phyloP scores from a whole-genome alignment of 2,797 vertebrate species.

The Chromobotia macracanthus region DNA sequence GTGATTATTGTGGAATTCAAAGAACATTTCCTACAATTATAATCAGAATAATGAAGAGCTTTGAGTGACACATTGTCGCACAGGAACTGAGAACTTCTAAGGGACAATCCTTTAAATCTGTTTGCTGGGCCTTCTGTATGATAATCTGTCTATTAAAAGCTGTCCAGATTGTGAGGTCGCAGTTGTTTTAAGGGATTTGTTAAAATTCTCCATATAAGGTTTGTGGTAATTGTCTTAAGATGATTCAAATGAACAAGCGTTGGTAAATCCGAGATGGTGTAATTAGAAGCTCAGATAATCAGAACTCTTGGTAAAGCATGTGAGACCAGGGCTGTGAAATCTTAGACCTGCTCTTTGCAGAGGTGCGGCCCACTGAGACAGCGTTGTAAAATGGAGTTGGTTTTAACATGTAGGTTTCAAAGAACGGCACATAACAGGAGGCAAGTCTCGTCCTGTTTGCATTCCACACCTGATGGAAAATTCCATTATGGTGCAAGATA shows the following conservation, averaged over 20 bases:
- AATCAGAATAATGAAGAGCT: slow-evolving; percentile 50
- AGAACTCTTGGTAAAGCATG: slow-evolving; percentile 1
- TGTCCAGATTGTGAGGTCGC: background rate
- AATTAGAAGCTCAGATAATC: slow-evolving; percentile 25
- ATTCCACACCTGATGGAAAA: slow-evolving; percentile 86
- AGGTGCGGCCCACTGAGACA: slow-evolving; percentile 35
- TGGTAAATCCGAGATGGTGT: slow-evolving; percentile 15
- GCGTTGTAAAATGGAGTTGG: slow-evolving; percentile 17
- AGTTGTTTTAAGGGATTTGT: slow-evolving; percentile 16
- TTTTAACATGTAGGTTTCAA: slow-evolving; percentile 63
- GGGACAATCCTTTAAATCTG: background rate
- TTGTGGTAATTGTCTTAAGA: slow-evolving; percentile 4
- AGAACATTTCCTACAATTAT: slow-evolving; percentile 46
- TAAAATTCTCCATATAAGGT: background rate
- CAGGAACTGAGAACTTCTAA: background rate
- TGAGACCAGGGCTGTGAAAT: slow-evolving; percentile 20
- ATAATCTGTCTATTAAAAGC: background rate
- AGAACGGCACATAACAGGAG: slow-evolving; percentile 65
- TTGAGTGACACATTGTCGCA: background rate
- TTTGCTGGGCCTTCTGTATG: background rate
- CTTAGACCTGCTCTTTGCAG: slow-evolving; percentile 26
- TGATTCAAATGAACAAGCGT: slow-evolving; percentile 1
- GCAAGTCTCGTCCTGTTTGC: slow-evolving; percentile 83
- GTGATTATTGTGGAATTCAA: slow-evolving; percentile 54
- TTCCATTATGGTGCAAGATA: slow-evolving; percentile 71